These are phyloP conservation scores for Dicaeum eximium DNA, from an alignment of 2,113 vertebrate genomes.

Conservation along the genomic window DNA sequence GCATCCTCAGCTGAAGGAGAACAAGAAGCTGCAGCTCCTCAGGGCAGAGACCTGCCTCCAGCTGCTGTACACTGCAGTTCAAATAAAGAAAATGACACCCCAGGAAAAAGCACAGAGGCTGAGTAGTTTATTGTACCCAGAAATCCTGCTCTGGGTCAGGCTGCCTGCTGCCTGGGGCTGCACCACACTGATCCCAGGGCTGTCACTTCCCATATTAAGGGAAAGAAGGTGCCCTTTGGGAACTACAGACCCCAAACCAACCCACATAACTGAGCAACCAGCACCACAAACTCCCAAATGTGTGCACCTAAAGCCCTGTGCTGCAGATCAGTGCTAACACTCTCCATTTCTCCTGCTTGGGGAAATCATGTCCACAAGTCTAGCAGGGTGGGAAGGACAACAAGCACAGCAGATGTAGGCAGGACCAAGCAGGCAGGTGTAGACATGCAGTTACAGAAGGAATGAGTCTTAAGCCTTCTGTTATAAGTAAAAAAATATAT, in stretches of 20 bases:
- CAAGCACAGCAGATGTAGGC: neutral
- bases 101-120: neutral
- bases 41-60: neutral
- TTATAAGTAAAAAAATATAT: neutral
- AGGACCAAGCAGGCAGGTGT: neutral
- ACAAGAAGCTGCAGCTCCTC: neutral
- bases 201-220: neutral
- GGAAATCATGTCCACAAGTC: neutral
- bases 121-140: neutral
- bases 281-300: neutral
- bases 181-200: neutral
- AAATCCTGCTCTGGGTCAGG: neutral
- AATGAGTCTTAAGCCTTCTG: neutral
- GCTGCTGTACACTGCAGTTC: fast-evolving
- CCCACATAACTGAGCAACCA: neutral
- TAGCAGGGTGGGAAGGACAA: neutral
- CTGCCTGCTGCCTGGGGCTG: neutral
- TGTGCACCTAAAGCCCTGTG: neutral
- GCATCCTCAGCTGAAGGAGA: neutral
- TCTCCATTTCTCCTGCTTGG: neutral
- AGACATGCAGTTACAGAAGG: neutral
- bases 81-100: fast-evolving
- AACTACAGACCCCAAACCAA: neutral
- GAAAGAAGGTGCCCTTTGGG: neutral
- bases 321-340: neutral